Base-by-base conservation (phyloP, 2,113 vertebrate species). In the Xyliphius kryptos region DNA sequence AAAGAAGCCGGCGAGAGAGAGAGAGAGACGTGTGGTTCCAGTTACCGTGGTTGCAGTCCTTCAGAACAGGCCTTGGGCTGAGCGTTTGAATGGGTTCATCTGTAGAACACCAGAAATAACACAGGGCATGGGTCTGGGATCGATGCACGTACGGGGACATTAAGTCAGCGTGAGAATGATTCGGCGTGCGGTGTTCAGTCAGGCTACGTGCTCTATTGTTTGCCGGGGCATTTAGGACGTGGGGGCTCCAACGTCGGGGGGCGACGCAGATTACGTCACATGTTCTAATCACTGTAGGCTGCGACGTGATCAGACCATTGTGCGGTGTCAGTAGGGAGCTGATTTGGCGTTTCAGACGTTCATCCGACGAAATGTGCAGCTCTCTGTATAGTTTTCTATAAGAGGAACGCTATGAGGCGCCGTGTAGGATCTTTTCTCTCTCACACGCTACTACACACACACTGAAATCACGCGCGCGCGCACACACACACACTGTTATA, bases 21-120 rank as follows among this genome's bases (percentile, higher is more conserved):
- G n/a, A n/a, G n/a, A n/a, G n/a, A n/a, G n/a, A n/a, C n/a, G n/a
- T 16, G 10, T 36, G 50, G 51, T 49, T 48, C 22, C 14, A 36
- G 71, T 70, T 74, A 74, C 73, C 73, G 19, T 74, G 69, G 61
- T 68, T 71, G 69, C 48, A 71, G 65, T 64, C 65, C 57, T 66
- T 75, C 69, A 75, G 73, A 41, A 75, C 60, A 37, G 67, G 67
- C 59, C 67, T 64, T 51, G 66, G 67, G 37, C 19, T 63, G 62
- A 70, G 50, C 20, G 55, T 51, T 20, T 71, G 56, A 56, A 56
- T 36, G 8, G 48, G 51, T 50, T 67, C 63, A 67, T 65, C 72
- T 73, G 67, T 61, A 48, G 53, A 74, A 68, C 46, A 73, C 5
- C 46, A 60, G 68, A 63, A 21, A 32, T n/a, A n/a, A n/a, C n/a